These are phyloP conservation scores for Urophycis tenuis DNA, from an alignment of 2,797 vertebrate species.

Conservation along the genomic window DNA sequence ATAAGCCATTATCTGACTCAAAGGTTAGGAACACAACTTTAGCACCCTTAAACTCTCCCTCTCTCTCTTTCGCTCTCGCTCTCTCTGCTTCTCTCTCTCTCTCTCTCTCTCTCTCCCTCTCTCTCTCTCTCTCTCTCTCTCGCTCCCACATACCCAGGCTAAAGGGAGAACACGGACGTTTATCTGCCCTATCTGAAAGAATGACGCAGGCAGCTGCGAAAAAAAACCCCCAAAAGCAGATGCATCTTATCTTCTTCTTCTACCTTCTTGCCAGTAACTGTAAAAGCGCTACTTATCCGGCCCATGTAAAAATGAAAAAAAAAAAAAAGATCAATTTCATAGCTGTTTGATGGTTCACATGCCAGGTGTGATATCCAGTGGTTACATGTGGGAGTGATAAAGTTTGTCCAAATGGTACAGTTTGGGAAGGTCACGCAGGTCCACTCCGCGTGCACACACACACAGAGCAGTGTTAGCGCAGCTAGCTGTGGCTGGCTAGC, in stretches of 20 bases:
- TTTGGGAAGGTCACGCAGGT: neutral
- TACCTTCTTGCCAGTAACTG: neutral
- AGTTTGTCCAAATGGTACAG: neutral
- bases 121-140: neutral
- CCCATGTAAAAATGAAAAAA: neutral
- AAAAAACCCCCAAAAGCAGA: neutral
- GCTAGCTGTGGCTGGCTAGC: neutral
- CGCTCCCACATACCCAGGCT: neutral
- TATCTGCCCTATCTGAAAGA: neutral
- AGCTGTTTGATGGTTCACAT: neutral
- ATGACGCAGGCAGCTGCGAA: neutral
- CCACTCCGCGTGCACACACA: neutral
- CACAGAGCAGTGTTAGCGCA: neutral
- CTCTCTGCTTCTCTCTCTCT: neutral
- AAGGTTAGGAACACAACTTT: neutral
- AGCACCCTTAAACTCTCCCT: neutral
- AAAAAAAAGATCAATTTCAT: neutral
- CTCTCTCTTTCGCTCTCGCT: too few relatives aligned
- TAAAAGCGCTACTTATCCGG: neutral
- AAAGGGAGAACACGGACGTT: neutral
- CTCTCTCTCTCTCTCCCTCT: neutral
- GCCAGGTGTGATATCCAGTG: neutral
- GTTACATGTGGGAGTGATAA: constrained; percentile 3
- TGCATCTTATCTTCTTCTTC: neutral
- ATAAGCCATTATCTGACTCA: neutral